Percentiles rank a stretch among this genome's conserved stretches.
Evolutionary conservation across 2,888 invertebrate species (phyloP).

Genomic region (Morpho deidamia): DNA sequence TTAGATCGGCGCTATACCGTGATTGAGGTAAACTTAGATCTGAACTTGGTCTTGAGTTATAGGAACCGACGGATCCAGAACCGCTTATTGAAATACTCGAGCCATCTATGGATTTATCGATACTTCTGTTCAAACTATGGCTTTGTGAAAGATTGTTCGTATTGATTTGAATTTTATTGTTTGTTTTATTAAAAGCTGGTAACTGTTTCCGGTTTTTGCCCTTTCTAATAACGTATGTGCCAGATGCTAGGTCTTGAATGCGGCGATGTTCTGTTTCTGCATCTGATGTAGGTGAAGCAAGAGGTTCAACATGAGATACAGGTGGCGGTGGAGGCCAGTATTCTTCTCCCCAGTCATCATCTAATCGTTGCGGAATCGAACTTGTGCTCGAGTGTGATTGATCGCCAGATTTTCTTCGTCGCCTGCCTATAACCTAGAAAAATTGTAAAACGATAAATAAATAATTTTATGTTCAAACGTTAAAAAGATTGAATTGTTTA

Average conservation of each 20-base stretch:
- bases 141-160: constrained; percentile 56
- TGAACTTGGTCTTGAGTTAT: constrained; percentile 81
- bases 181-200: constrained; percentile 75
- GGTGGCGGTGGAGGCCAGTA: constrained; percentile 87
- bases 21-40: constrained; percentile 80
- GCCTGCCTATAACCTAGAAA: constrained; percentile 74
- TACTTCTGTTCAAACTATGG: constrained; percentile 69
- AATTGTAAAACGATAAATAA: neutral
- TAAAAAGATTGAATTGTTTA: too few relatives aligned
- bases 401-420: constrained; percentile 76
- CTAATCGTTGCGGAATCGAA: constrained; percentile 83
- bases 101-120: constrained; percentile 69
- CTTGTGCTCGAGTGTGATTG: constrained; percentile 83
- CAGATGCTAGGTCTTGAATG: constrained; percentile 65
- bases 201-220: constrained; percentile 84
- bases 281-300: constrained; percentile 84
- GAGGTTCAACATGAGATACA: constrained; percentile 80
- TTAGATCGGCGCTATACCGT: constrained; percentile 77
- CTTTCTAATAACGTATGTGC: constrained; percentile 89
- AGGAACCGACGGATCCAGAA: constrained; percentile 75
- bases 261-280: constrained; percentile 57
- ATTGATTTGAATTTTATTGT: constrained; percentile 53
- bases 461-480: too few relatives aligned
- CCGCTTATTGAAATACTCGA: constrained; percentile 73
- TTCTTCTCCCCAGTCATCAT: constrained; percentile 79